Evolutionary conservation across 2,113 vertebrate genomes (phyloP), one percentile per base, ranked within the genome.

Genomic region (Sula dactylatra): DNA sequence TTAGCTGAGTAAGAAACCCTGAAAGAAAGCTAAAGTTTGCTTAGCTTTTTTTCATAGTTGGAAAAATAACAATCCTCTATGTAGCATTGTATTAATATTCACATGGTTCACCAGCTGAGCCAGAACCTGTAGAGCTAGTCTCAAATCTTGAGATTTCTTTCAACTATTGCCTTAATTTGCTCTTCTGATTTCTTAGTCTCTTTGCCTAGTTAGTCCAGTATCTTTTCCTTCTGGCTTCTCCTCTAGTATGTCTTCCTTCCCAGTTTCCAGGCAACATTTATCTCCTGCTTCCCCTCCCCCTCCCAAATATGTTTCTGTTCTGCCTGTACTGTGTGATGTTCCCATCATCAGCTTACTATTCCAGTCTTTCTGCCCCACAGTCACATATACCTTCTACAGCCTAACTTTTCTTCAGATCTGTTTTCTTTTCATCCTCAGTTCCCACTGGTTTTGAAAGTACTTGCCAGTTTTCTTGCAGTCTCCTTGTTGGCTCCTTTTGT

Each of bases 291-390:
- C 44, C 69, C 64, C n/a, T 81, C 16, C 34, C 16, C 4, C 17
- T 82, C 34, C 58, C 71, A 69, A 88, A 72, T 81, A 44, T 14
- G 44, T 95, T 88, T 93, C 71, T 94, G 86, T 96, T 90, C 92
- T 90, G 66, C 94, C 82, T 82, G 93, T 95, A 36, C 71, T 82
- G 70, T 96, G 94, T 94, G 62, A n/a, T 87, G 84, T 93, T 94
- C 36, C 78, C 40, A 82, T 96, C 82, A 90, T 88, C 38, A 93
- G 61, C 91, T 94, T 82, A 56, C 64, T 87, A 4, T 82, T 93
- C 71, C 55, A 67, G 79, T 80, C 74, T 73, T 85, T 85, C 83
- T 94, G 85, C 85, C 87, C 49, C 73, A 61, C 73, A 52, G 54
- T 90, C 71, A 65, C 55, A 19, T 62, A 52, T 3, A 38, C 85